These are phyloP conservation scores for Drosophila santomea DNA, from an alignment of 1,140 invertebrate genomes.

Conservation along the genomic window DNA sequence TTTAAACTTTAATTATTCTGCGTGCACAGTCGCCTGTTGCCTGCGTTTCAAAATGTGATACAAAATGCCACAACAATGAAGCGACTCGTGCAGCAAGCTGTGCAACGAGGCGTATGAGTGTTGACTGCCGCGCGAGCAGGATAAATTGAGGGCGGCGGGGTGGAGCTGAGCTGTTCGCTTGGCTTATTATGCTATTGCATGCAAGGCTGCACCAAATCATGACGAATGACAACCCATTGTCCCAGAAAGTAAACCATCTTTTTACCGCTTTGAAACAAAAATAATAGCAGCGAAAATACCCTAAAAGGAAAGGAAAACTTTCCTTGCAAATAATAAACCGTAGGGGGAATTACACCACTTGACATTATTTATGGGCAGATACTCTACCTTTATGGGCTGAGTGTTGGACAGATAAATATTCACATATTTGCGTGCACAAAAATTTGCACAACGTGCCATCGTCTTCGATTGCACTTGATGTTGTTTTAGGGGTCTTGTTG, in stretches of 20 bases:
- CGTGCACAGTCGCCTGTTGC: conserved; percentile 28
- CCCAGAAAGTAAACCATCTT: conserved; percentile 24
- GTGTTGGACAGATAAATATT: conserved; percentile 14
- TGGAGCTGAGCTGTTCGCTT: conserved; percentile 30
- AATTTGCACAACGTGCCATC: conserved; percentile 37
- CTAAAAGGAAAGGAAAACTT: conserved; percentile 8
- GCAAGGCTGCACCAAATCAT: conserved; percentile 74
- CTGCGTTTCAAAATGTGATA: conserved; percentile 63
- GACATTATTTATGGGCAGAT: conserved; percentile 10
- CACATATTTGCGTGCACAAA: conserved; percentile 23
- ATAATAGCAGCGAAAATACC: conserved; percentile 9
- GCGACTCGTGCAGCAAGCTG: conserved; percentile 72
- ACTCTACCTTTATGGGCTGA: conserved; percentile 10
- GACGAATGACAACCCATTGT: conserved; percentile 62
- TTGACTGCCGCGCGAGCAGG: conserved; percentile 57
- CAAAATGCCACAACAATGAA: conserved; percentile 78
- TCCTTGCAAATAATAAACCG: conserved; percentile 5
- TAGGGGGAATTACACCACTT: conserved; percentile 6
- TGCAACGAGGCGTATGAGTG: conserved; percentile 78
- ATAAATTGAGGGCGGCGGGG: background rate
- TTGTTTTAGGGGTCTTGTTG: conserved; percentile 39
- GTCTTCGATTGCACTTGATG: conserved; percentile 26
- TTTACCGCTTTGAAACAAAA: conserved; percentile 18
- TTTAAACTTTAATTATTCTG: background rate
- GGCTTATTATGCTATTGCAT: conserved; percentile 76